phyloP scores from a whole-genome alignment of 2,888 invertebrate species.

The Digitonthophagus gazella region DNA sequence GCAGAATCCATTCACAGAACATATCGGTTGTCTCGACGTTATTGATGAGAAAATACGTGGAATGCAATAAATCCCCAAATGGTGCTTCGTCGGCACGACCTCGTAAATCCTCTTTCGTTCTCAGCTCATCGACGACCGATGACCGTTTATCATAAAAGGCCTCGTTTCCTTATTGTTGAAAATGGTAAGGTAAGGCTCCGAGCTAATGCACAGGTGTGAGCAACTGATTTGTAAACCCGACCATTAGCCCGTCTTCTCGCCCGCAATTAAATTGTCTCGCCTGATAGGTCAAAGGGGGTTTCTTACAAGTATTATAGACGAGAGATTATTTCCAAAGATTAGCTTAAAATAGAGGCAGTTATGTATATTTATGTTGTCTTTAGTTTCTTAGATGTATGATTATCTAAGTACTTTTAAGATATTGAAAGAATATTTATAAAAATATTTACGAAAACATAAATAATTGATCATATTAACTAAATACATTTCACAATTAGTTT shows the following conservation, averaged over 20 bases:
- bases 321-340: too few species aligned
- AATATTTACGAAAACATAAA: too few species aligned
- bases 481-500: too few species aligned
- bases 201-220: neutral
- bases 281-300: neutral
- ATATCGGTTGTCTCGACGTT: neutral
- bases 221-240: neutral
- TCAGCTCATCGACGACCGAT: neutral
- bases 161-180: neutral
- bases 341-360: too few species aligned
- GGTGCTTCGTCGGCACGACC: neutral
- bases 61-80: neutral
- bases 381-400: too few species aligned
- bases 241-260: neutral
- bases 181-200: neutral
- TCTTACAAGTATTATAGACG: too few species aligned
- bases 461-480: too few species aligned
- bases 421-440: too few species aligned
- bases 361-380: too few species aligned
- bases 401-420: too few species aligned
- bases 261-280: neutral
- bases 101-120: neutral
- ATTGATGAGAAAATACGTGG: neutral
- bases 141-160: neutral
- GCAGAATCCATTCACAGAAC: neutral